Conservation (phyloP, 2,797 vertebrate species). For the Tauraco hartlaubi region DNA sequence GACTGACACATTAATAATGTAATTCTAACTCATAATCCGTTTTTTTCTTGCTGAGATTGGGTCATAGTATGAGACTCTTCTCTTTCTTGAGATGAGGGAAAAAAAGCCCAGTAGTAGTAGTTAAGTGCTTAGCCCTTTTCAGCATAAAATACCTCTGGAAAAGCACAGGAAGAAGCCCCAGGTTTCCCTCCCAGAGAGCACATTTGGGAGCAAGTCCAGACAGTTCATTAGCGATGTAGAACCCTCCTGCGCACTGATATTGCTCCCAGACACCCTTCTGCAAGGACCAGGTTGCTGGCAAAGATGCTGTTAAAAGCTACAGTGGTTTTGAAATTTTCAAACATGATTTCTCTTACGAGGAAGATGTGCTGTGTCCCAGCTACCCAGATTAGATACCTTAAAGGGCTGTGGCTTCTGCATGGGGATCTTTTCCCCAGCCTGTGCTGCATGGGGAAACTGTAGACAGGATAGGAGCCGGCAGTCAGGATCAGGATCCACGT, state of each 20-base stretch:
- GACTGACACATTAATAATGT: conserved; percentile 17
- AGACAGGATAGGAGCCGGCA: neutral
- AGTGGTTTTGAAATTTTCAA: neutral
- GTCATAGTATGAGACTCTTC: neutral
- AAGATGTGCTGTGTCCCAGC: neutral
- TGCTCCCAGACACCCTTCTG: neutral
- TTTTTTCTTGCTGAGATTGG: conserved; percentile 8
- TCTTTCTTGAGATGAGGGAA: neutral
- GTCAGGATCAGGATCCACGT: neutral
- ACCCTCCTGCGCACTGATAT: neutral
- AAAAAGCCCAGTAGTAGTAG: neutral
- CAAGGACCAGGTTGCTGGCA: neutral
- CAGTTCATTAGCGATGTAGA: neutral
- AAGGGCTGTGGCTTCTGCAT: neutral
- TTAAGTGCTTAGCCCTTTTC: neutral
- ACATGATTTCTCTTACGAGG: neutral
- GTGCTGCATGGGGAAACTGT: neutral
- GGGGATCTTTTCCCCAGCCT: neutral
- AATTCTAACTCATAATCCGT: conserved; percentile 10
- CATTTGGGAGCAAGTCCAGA: neutral
- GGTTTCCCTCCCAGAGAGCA: neutral
- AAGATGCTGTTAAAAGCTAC: neutral
- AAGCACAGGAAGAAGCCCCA: neutral
- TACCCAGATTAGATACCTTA: neutral
- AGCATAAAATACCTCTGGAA: neutral